These are phyloP conservation scores for Maccullochella peelii DNA, from an alignment of 2,113 vertebrate genomes.

Conservation along the genomic window DNA sequence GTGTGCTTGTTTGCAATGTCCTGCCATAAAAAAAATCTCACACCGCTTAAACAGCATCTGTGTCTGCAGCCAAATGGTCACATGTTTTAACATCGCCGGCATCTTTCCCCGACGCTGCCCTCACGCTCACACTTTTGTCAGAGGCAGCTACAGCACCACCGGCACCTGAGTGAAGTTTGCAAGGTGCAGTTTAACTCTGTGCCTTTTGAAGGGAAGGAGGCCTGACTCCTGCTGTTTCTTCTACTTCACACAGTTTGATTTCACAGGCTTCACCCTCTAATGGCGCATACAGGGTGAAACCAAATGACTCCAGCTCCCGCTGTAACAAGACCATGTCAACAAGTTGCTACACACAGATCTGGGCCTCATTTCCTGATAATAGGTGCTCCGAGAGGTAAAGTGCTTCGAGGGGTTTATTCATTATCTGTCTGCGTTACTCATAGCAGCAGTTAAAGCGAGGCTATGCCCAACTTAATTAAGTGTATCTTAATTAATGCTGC, in stretches of 20 bases:
- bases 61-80: background rate
- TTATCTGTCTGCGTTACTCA: constrained; percentile 56
- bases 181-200: constrained; percentile 7
- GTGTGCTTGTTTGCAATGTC: background rate
- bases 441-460: constrained; percentile 56
- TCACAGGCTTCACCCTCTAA: constrained; percentile 27
- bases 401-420: constrained; percentile 48
- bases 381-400: constrained; percentile 43
- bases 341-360: constrained; percentile 43
- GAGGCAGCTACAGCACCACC: background rate
- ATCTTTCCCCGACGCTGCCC: background rate
- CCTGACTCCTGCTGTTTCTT: constrained; percentile 10
- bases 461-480: constrained; percentile 61
- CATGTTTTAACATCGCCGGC: background rate
- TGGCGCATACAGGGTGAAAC: background rate
- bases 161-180: background rate
- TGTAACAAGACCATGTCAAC: constrained; percentile 40
- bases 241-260: constrained; percentile 26
- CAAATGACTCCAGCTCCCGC: constrained; percentile 20
- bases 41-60: background rate
- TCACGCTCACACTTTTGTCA: background rate
- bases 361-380: constrained; percentile 41
- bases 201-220: background rate
- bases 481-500: constrained; percentile 60
- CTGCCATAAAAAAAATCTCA: background rate